These are phyloP conservation scores for Dromaius novaehollandiae DNA, from an alignment of 2,113 vertebrate species.

Conservation along the genomic window DNA sequence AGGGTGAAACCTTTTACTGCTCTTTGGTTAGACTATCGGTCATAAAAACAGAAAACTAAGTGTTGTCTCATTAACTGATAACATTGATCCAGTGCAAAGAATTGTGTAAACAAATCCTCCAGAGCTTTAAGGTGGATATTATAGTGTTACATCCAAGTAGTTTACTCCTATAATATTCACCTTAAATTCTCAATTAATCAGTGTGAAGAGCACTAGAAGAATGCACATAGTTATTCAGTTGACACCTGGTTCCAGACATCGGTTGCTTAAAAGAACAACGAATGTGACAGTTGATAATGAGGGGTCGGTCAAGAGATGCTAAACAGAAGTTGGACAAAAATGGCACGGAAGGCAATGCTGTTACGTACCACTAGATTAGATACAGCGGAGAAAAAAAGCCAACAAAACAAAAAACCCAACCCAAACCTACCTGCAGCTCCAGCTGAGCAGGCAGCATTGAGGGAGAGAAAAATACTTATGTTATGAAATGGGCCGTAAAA, in stretches of 20 bases:
- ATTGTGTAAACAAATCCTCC: not conserved
- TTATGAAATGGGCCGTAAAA: constrained; percentile 69
- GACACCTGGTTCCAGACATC: not conserved
- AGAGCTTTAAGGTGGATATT: not conserved
- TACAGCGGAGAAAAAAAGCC: constrained; percentile 16
- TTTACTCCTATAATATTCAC: not conserved
- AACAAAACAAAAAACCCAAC: not conserved
- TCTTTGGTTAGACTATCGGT: not conserved
- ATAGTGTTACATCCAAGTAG: not conserved
- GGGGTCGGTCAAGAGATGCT: not conserved
- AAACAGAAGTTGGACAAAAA: constrained; percentile 47
- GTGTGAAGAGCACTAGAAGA: not conserved
- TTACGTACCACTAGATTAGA: constrained; percentile 45
- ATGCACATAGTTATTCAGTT: not conserved
- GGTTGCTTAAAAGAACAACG: not conserved
- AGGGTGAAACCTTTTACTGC: not conserved
- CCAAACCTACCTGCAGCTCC: constrained; percentile 93
- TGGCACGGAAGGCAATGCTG: constrained; percentile 39
- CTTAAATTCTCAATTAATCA: not conserved
- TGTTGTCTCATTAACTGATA: not conserved
- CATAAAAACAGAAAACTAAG: not conserved
- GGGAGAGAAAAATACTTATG: constrained; percentile 79
- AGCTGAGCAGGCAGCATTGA: constrained; percentile 86
- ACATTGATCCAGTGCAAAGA: not conserved
- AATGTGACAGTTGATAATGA: not conserved